These are phyloP conservation scores for Amblyjoppa fuscipennis DNA, from an alignment of 2,888 invertebrate species.

Conservation along the genomic window DNA sequence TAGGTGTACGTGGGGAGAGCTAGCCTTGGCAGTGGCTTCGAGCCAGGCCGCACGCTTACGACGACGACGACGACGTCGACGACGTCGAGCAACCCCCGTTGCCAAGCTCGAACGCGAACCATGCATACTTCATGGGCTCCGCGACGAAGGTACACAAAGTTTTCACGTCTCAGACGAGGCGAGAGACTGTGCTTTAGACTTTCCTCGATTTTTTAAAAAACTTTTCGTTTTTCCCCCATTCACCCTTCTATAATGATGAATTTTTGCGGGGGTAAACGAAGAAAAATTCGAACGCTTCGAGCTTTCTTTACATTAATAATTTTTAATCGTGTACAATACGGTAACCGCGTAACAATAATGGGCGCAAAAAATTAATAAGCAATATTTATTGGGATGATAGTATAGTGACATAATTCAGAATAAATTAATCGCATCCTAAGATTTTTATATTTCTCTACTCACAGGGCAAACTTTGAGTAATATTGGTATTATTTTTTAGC, in stretches of 20 bases:
- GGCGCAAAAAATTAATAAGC: too few species aligned
- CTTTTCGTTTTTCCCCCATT: neutral
- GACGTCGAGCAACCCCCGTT: constrained; percentile 63
- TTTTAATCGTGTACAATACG: neutral
- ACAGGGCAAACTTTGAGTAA: too few species aligned
- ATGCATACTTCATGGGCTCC: constrained; percentile 72
- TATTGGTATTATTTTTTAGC: neutral
- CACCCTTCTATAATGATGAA: neutral
- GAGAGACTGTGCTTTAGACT: constrained; percentile 45
- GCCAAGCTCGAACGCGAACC: constrained; percentile 65
- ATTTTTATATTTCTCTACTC: too few species aligned
- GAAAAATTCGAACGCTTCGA: neutral
- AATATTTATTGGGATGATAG: too few species aligned
- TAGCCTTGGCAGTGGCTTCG: constrained; percentile 69
- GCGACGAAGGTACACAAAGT: constrained; percentile 71
- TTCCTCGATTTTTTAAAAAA: constrained; percentile 5
- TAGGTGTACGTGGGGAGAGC: constrained; percentile 65
- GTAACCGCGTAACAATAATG: neutral
- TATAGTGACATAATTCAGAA: too few species aligned
- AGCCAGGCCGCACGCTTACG: constrained; percentile 61
- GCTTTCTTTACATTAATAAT: neutral
- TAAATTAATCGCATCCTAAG: too few species aligned
- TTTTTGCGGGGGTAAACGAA: neutral
- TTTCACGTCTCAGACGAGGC: constrained; percentile 69
- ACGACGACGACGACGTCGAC: constrained; percentile 41